phyloP scores from a whole-genome alignment of 2,888 invertebrate species.

The Sphaerophoria taeniata region DNA sequence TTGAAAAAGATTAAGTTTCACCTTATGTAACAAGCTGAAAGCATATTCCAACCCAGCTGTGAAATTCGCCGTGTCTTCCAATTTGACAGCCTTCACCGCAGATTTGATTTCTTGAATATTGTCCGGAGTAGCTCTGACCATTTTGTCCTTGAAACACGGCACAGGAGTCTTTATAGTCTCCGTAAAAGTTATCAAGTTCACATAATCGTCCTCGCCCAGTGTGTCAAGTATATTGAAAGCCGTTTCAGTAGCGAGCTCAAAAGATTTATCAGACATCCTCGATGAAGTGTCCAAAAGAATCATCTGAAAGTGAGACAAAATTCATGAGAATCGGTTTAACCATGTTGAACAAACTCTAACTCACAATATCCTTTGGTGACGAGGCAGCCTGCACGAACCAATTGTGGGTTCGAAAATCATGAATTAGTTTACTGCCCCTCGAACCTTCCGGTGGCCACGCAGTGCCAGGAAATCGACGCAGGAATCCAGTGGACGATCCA shows the following conservation, averaged over 20 bases:
- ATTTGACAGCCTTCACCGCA: constrained; percentile 88
- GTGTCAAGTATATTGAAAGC: constrained; percentile 96
- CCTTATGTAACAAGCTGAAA: constrained; percentile 95
- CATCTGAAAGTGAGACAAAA: constrained; percentile 77
- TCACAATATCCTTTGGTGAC: constrained; percentile 97
- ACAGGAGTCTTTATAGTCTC: constrained; percentile 92
- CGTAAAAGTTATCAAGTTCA: constrained; percentile 96
- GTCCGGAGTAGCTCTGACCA: constrained; percentile 93
- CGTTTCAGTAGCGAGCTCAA: constrained; percentile 94
- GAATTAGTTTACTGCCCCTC: constrained; percentile 91
- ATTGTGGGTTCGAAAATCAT: constrained; percentile 96
- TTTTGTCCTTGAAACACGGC: constrained; percentile 94
- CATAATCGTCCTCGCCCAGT: constrained; percentile 97
- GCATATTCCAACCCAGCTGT: constrained; percentile 95
- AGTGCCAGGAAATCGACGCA: constrained; percentile 97
- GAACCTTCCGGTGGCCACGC: constrained; percentile 93
- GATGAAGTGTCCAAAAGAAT: constrained; percentile 96
- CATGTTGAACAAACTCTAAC: no score
- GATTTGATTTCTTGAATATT: constrained; percentile 92
- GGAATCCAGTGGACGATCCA: constrained; percentile 97
- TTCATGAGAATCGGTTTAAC: no score
- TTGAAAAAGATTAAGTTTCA: constrained; percentile 80
- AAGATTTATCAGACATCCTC: constrained; percentile 92
- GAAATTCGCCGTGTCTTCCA: constrained; percentile 94
- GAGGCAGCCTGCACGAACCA: constrained; percentile 99